Conservation (phyloP, 2,797 vertebrate species). For the Poeciliopsis turneri region DNA sequence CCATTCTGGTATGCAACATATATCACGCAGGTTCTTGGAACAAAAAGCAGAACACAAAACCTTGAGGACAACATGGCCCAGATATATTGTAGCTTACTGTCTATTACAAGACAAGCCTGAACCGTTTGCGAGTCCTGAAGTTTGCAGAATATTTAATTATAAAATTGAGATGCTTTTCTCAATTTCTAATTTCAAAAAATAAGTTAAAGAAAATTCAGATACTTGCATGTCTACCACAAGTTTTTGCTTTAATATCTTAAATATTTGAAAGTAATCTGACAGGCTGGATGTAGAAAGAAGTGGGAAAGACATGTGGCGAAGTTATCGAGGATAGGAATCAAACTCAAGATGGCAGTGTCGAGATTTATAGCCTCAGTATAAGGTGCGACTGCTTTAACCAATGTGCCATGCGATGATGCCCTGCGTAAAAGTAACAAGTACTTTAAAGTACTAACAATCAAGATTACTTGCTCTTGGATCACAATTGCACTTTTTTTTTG, state of each 20-base stretch:
- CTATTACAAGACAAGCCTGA: neutral
- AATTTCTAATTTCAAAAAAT: neutral
- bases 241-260: no score
- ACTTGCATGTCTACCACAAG: neutral
- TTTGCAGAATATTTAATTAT: neutral
- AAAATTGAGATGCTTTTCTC: neutral
- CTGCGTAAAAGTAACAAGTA: neutral
- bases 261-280: no score
- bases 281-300: no score
- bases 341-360: no score
- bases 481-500: neutral
- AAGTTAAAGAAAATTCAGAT: neutral
- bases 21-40: constrained; percentile 28
- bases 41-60: constrained; percentile 24
- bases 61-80: constrained; percentile 26
- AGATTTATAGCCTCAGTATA: no score
- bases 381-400: no score
- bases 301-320: no score
- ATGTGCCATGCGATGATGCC: no score
- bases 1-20: constrained; percentile 21
- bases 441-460: no score
- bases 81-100: neutral
- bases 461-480: neutral
- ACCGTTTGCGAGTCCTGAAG: neutral
- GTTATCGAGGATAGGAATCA: no score